Evolutionary conservation across 2,113 vertebrate genomes (phyloP).

Genomic region (Phaethon lepturus): DNA sequence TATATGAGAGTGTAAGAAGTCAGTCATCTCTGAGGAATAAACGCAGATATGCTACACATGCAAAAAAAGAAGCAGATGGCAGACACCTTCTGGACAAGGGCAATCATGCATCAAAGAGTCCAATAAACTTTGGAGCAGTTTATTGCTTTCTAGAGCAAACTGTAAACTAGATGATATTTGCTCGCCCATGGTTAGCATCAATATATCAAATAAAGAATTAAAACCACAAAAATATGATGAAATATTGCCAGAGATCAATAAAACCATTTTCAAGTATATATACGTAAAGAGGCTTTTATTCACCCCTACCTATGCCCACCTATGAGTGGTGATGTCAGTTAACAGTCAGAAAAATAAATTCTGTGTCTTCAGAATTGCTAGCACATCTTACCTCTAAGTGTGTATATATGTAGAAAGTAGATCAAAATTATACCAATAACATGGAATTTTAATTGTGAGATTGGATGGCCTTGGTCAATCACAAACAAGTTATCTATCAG

Average conservation of each 20-base stretch:
- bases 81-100: background rate
- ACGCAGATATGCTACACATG: background rate
- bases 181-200: background rate
- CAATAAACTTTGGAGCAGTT: background rate
- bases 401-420: background rate
- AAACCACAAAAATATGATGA: background rate
- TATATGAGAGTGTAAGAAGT: background rate
- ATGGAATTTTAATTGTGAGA: background rate
- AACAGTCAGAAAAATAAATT: slow-evolving; percentile 2
- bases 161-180: background rate
- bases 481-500: background rate
- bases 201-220: background rate
- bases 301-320: background rate
- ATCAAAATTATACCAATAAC: background rate
- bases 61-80: background rate
- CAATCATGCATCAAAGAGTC: background rate
- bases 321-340: background rate
- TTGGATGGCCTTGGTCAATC: background rate
- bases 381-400: background rate
- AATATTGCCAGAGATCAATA: background rate
- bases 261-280: background rate
- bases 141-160: background rate
- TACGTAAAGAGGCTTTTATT: background rate
- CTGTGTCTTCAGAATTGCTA: background rate
- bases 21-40: background rate